Conservation (phyloP, 2,888 invertebrate species). For the Xylocampa areola region DNA sequence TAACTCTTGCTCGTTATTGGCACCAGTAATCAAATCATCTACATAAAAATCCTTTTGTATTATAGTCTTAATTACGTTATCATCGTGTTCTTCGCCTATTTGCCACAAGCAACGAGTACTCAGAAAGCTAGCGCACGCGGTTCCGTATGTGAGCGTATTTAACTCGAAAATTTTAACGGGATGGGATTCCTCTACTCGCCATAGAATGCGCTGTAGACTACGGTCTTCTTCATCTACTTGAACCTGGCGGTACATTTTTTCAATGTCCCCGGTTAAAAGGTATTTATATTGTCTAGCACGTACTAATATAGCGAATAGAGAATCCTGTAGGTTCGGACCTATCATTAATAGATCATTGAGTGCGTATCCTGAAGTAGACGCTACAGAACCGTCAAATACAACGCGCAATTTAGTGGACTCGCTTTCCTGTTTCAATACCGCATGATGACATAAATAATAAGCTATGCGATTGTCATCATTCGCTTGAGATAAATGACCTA, state of each 20-base stretch:
- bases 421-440: not conserved
- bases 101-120: slow-evolving; percentile 48
- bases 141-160: not conserved
- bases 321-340: slow-evolving; percentile 55
- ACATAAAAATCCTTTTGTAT: slow-evolving; percentile 57
- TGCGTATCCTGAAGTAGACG: too few relatives aligned
- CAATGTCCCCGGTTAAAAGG: slow-evolving; percentile 49
- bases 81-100: slow-evolving; percentile 50
- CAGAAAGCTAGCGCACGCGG: slow-evolving; percentile 7
- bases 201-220: slow-evolving; percentile 5
- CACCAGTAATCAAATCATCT: slow-evolving; percentile 46
- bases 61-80: slow-evolving; percentile 44
- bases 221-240: slow-evolving; percentile 2
- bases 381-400: not conserved
- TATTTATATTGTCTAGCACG: slow-evolving; percentile 49
- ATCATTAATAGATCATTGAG: slow-evolving; percentile 51
- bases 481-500: not conserved
- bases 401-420: not conserved
- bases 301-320: slow-evolving; percentile 49
- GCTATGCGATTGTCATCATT: not conserved
- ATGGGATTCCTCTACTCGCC: slow-evolving; percentile 1
- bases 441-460: not conserved
- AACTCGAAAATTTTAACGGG: not conserved
- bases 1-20: slow-evolving; percentile 4
- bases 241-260: slow-evolving; percentile 55